Base-by-base conservation (phyloP, 2,888 invertebrate species). In the Trichopria drosophilae region DNA sequence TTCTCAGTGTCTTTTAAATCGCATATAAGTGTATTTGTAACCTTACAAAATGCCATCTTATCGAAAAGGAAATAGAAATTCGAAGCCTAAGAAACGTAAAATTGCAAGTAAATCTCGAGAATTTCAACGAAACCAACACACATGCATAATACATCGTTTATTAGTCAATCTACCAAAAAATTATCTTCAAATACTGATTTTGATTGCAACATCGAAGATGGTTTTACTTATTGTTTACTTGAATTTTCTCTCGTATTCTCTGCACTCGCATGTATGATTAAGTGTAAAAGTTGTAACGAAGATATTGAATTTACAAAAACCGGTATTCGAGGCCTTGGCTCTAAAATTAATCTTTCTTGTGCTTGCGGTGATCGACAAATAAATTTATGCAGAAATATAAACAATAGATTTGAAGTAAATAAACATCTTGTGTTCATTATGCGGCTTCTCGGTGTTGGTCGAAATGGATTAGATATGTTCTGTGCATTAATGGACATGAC, bases 391-490 rank as follows among this genome's bases (percentile, higher is more conserved):
- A 40, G 40, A 6, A 32, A 53, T 13, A 53, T 55, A 19, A 44
- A 55, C 23, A 60, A 31, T 13, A 55, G 53, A n/a, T 59, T 41
- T 40, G 62, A 62, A 54, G 53, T 59, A 13, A 61, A 61, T 34
- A 23, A 57, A 16, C 35, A 57, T 35, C 57, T 62, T 29, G 56
- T 58, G 26, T 59, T 60, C 22, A 53, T 57, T 10, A 59, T 59
- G 28, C 28, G 55, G 45, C 52, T 62, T 12, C 19, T 61, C 10
- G 56, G 58, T 23, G 41, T 61, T 34, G 54, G 37, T 42, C 43
- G 53, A 46, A 43, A 60, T 47, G 55, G 61, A n/a, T 39, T 61
- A 19, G 57, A 59, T 34, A 20, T 61, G 9, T 61, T 61, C 53
- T 54, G 57, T 35, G 34, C 41, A 12, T 15, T 61, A 13, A 55